Conservation (phyloP, 2,797 vertebrate species). For the Spinus olivaceus region DNA sequence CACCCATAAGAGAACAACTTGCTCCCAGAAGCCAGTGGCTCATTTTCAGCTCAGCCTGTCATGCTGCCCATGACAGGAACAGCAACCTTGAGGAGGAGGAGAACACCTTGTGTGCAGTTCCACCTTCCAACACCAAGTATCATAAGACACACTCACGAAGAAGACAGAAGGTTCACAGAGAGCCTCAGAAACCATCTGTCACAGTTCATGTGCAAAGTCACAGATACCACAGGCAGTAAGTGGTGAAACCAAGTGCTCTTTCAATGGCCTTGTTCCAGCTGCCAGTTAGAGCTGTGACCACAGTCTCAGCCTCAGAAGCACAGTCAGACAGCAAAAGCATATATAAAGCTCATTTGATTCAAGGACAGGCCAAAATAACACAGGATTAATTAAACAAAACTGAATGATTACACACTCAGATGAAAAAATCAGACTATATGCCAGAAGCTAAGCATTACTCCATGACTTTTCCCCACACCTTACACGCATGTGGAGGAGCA, state of each 20-base stretch:
- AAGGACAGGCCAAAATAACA: background rate
- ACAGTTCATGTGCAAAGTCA: background rate
- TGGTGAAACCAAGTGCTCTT: background rate
- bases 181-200: background rate
- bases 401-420: background rate
- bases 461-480: background rate
- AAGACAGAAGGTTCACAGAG: fast-evolving
- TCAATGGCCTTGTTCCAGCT: background rate
- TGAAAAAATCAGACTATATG: background rate
- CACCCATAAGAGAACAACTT: background rate
- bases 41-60: background rate
- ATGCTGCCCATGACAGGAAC: background rate
- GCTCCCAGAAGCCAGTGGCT: background rate
- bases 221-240: background rate
- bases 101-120: background rate
- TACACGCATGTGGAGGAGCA: fast-evolving
- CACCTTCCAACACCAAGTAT: background rate
- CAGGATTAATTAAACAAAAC: background rate
- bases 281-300: background rate
- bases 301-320: background rate
- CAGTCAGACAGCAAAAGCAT: background rate
- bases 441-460: background rate
- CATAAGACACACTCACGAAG: fast-evolving
- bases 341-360: background rate
- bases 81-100: background rate